Evolutionary conservation across 2,888 invertebrate genomes (phyloP), one percentile per base, ranked within the genome.

Genomic region (Linnaemya vulpina): DNA sequence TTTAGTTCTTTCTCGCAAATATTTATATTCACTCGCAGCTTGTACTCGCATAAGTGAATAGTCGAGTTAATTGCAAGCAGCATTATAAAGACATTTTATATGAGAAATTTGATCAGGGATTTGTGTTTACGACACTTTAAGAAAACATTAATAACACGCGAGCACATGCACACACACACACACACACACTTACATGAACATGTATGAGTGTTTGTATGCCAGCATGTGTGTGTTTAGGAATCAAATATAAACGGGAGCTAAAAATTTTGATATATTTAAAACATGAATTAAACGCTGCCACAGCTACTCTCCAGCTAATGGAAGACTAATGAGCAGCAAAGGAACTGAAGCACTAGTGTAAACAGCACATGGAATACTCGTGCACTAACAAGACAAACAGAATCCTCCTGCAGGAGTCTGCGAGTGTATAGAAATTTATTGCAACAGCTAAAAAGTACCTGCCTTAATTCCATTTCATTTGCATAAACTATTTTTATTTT

Each of bases 251-350:
- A 13, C 30, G 46, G 15, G 20, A 46, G 62, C 53, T 38, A 35
- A 4, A 62, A 70, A 53, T 78, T 78, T 40, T n/a, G 62, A 63
- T 63, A 63, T 53, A 53, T 63, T 71, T 10, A 7, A 49, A 40
- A 43, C 30, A 70, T 49, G 60, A 20, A 53, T 43, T 55, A 46
- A 22, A 38, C 13, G 43, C 51, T 30, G 62, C 51, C 10, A 25
- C 25, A 15, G 75, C 53, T n/a, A 9, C 17, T 8, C 8, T 30
- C 5, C 20, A 51, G 53, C 25, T 65, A 65, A 75, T 65, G 25
- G 17, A 65, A 73, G 15, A 51, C 9, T 35, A 40, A 53, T 38
- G n/a, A 11, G 22, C 3, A 25, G 13, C 20, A 62, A n/a, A n/a
- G 17, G 15, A 74, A 38, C 8, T 3, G 17, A 20, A 74, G 51